phyloP scores from a whole-genome alignment of 1,140 invertebrate genomes.

The Cephus cinctus region DNA sequence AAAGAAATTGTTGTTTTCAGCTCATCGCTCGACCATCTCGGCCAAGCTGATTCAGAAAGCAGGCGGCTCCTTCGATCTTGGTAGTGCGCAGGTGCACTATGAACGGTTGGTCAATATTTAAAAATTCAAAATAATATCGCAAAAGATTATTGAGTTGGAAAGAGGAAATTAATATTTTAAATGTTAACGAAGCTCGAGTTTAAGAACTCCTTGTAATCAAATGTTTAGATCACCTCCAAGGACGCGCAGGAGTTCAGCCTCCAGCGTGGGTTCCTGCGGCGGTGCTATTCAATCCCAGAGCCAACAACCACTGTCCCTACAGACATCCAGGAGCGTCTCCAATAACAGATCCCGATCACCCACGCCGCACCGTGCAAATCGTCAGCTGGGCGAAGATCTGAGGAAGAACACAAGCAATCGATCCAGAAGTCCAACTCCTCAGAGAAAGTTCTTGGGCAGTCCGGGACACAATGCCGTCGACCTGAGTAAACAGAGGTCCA shows the following conservation, averaged over 20 bases:
- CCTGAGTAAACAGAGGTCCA: slow-evolving; percentile 34
- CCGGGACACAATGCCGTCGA: slow-evolving; percentile 29
- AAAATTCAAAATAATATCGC: background rate
- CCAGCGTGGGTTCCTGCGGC: slow-evolving; percentile 54
- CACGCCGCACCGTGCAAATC: slow-evolving; percentile 45
- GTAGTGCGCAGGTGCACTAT: slow-evolving; percentile 80
- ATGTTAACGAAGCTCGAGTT: too few species aligned
- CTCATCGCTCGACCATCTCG: slow-evolving; percentile 59
- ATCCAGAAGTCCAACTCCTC: slow-evolving; percentile 47
- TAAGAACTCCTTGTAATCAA: too few species aligned
- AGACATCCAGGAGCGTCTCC: slow-evolving; percentile 41
- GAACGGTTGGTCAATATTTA: slow-evolving; percentile 62
- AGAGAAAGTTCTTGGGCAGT: slow-evolving; percentile 35
- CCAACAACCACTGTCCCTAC: slow-evolving; percentile 42
- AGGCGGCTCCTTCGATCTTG: slow-evolving; percentile 67
- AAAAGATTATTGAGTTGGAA: background rate
- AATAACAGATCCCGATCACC: slow-evolving; percentile 58
- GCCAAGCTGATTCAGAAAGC: slow-evolving; percentile 61
- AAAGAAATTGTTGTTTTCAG: slow-evolving; percentile 33
- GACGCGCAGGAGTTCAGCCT: slow-evolving; percentile 58
- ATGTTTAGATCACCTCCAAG: slow-evolving; percentile 60
- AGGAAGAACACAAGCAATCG: slow-evolving; percentile 54
- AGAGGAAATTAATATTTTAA: background rate
- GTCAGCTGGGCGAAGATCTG: slow-evolving; percentile 37
- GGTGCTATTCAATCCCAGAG: slow-evolving; percentile 35